Base-by-base conservation (phyloP, 2,888 invertebrate genomes). In the Blastobasis lacticolella region DNA sequence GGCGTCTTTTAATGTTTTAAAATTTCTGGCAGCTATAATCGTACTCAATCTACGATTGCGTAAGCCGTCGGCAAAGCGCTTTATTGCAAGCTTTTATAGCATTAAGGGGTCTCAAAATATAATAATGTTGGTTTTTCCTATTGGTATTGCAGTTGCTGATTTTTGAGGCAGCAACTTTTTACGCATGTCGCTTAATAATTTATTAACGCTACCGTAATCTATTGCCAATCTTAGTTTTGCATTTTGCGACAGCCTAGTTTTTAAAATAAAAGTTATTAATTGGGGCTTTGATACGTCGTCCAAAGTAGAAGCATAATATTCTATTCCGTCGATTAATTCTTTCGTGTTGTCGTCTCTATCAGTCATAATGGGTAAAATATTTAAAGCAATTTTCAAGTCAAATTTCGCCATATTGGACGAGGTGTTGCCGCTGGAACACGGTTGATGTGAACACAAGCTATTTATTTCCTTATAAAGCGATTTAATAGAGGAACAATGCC, bases 211-310 rank as follows among this genome's bases (percentile, higher is more conserved):
- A 8, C 10, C 44, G 45, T 53, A 53, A 5, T 43, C 49, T n/a
- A 10, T 10, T 5, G 38, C 37, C 42, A 53, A 48, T 43, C 48
- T 50, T 10, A 54, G 37, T 46, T 54, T 54, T 7, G 51, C 49
- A 1, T n/a, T 37, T 38, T 51, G 48, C 4, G 53, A 53, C 7
- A 53, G 41, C 10, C 55, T 45, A 41, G 46, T 54, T 49, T 54
- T 56, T 40, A 54, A 44, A 9, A 56, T 49, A 50, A 56, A 56
- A 3, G 40, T 38, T n/a, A 54, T 50, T 48, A 54, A 52, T 9
- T 54, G 40, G 10, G 38, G 4, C 23, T 49, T 38, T 6, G 8
- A 46, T 7, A 44, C 49, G 6, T 6, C 38, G 5, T 38, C 37
- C 36, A 49, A 23, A 10, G 10, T 23, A 4, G 47, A 48, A 38